Conservation (phyloP, 2,113 vertebrate genomes). For the Saguinus imperator region DNA sequence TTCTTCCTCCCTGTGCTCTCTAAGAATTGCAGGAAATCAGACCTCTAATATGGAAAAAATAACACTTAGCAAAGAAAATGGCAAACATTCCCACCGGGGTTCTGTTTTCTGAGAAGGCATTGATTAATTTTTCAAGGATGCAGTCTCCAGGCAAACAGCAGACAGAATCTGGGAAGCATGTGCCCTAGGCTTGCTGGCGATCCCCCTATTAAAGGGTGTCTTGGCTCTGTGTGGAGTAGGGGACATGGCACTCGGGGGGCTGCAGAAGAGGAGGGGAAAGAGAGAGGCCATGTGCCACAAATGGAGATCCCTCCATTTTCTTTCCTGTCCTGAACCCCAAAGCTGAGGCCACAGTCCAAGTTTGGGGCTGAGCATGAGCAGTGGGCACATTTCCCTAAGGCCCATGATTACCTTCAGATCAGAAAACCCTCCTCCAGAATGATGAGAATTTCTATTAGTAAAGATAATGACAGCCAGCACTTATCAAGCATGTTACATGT, state of each 20-base stretch:
- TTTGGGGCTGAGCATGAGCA: not conserved
- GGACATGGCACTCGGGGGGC: too few relatives aligned
- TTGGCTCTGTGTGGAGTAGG: not conserved
- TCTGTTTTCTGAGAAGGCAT: slow-evolving; percentile 62
- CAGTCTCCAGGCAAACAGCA: not conserved
- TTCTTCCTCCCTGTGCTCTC: slow-evolving; percentile 72
- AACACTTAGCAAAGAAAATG: slow-evolving; percentile 66
- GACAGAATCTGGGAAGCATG: not conserved
- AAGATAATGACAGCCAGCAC: not conserved
- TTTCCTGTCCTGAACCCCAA: not conserved
- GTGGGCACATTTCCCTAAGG: not conserved
- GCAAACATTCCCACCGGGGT: slow-evolving; percentile 67
- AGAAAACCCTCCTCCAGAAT: not conserved
- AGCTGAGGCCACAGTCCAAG: not conserved
- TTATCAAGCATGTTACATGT: not conserved
- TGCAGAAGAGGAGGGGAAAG: not conserved
- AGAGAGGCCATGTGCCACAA: fast-evolving
- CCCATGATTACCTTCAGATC: not conserved
- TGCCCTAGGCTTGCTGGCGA: not conserved
- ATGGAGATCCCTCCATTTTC: not conserved
- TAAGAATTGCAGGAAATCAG: slow-evolving; percentile 81
- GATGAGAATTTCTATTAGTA: not conserved
- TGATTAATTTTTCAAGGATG: not conserved
- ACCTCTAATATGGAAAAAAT: slow-evolving; percentile 65
- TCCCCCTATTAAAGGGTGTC: not conserved